phyloP scores from a whole-genome alignment of 2,888 invertebrate species.

The Philereme transversata region DNA sequence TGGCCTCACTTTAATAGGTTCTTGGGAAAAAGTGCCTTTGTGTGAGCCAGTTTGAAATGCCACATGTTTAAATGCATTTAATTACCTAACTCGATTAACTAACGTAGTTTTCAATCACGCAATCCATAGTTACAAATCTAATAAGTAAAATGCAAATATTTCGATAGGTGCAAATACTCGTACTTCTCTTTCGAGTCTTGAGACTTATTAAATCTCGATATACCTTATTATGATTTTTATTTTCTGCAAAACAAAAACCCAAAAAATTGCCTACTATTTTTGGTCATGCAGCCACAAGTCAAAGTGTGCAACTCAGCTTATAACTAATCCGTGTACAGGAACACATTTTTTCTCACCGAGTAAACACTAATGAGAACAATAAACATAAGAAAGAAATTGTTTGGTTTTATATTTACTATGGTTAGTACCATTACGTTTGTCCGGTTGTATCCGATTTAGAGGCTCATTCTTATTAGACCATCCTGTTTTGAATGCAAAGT shows the following conservation, averaged over 20 bases:
- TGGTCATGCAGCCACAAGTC: no score
- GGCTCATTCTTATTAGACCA: conserved; percentile 58
- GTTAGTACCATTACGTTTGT: conserved; percentile 61
- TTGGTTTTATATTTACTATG: conserved; percentile 59
- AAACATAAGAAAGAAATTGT: conserved; percentile 51
- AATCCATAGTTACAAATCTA: neutral
- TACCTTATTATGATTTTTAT: no score
- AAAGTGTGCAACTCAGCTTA: no score
- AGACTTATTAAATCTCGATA: no score
- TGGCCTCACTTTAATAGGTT: conserved; percentile 70
- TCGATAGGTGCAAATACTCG: no score
- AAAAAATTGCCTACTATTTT: no score
- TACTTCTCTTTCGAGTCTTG: no score
- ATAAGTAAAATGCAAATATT: neutral
- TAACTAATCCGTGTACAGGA: conserved; percentile 11
- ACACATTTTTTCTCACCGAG: conserved; percentile 43
- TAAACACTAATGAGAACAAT: conserved; percentile 43
- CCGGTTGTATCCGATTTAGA: conserved; percentile 53
- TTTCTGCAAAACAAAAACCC: no score
- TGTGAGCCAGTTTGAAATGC: conserved; percentile 29
- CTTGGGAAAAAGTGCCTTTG: conserved; percentile 55
- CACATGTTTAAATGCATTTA: conserved; percentile 15
- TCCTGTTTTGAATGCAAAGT: conserved; percentile 40
- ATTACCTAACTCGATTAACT: conserved; percentile 1
- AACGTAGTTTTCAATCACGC: neutral